Base-by-base conservation (phyloP, 2,888 invertebrate genomes). In the Leptura quadrifasciata region DNA sequence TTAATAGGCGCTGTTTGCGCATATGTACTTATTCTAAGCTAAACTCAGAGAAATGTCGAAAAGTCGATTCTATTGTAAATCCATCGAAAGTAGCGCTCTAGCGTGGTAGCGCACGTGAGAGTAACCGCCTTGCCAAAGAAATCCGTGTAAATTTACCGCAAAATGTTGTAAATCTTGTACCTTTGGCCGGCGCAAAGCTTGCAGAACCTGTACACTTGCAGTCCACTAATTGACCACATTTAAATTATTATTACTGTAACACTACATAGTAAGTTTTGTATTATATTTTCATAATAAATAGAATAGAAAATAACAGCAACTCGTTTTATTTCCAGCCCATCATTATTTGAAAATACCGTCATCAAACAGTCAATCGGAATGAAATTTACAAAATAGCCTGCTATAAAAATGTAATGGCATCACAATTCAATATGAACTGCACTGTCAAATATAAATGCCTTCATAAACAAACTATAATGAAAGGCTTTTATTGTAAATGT, bases 271-370 rank as follows among this genome's bases (percentile, higher is more conserved):
- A 89, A 89, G 89, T 89, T 89, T 89, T 89, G 89, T 89, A 89
- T 89, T 89, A 89, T 89, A 89, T 89, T 89, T 89, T 89, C 89
- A 89, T 89, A 89, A 89, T 89, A 89, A 89, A 89, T 89, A 89
- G 89, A 85, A 87, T 89, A 89, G 89, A 89, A 89, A 89, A 89
- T 82, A 80, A 68, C 20, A 52, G 2, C 9, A 21, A 5, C 52
- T n/a, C n/a, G 61, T 31, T 58, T 61, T 61, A 24, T 61, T 27
- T 27, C 27, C 27, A 27, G 5, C 61, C 15, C 9, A 0, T n/a
- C 60, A 27, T 27, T 60, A 60, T 9, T 17, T 17, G 63, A 35
- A 63, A 63, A 35, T 21, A n/a, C 57, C 20, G n/a, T 9, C 61
- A 57, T 61, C 52, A 70, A 31, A 60, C 52, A 24, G 39, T 60